Evolutionary conservation across 2,888 invertebrate species (phyloP).

Genomic region (Epinotia ramella): DNA sequence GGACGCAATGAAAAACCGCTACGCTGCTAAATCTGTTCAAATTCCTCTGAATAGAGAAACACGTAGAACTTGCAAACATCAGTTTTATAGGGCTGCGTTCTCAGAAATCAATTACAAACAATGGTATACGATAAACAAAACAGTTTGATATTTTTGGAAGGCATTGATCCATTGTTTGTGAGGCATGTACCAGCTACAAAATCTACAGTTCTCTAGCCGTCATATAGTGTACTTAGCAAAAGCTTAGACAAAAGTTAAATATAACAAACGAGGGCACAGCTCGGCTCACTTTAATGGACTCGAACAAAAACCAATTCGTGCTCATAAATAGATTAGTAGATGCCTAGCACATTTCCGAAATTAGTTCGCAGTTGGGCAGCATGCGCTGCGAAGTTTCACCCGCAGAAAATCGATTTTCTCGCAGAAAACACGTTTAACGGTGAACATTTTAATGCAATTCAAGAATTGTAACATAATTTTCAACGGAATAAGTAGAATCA

Average conservation of each 20-base stretch:
- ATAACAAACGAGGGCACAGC: slow-evolving; percentile 59
- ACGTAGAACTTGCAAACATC: slow-evolving; percentile 21
- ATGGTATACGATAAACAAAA: slow-evolving; percentile 30
- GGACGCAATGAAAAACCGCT: neutral
- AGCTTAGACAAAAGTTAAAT: slow-evolving; percentile 55
- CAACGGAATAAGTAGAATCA: neutral
- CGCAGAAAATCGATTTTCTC: slow-evolving; percentile 6
- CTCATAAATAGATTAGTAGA: slow-evolving; percentile 13
- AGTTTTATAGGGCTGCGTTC: slow-evolving; percentile 25
- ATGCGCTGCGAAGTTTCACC: neutral
- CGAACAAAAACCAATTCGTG: slow-evolving; percentile 45
- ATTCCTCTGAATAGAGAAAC: slow-evolving; percentile 22
- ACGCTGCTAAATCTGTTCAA: neutral
- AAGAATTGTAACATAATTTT: neutral
- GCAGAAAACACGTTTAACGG: neutral
- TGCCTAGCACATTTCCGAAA: slow-evolving; percentile 8
- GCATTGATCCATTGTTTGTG: slow-evolving; percentile 24
- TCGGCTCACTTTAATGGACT: slow-evolving; percentile 47
- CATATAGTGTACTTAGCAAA: slow-evolving; percentile 52
- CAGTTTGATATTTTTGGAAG: slow-evolving; percentile 30
- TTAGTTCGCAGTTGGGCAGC: slow-evolving; percentile 1
- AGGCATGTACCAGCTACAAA: slow-evolving; percentile 15
- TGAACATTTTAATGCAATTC: neutral
- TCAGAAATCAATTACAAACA: slow-evolving; percentile 40
- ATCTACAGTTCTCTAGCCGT: slow-evolving; percentile 41